phyloP scores from a whole-genome alignment of 1,140 invertebrate genomes.

The Nylanderia fulva region DNA sequence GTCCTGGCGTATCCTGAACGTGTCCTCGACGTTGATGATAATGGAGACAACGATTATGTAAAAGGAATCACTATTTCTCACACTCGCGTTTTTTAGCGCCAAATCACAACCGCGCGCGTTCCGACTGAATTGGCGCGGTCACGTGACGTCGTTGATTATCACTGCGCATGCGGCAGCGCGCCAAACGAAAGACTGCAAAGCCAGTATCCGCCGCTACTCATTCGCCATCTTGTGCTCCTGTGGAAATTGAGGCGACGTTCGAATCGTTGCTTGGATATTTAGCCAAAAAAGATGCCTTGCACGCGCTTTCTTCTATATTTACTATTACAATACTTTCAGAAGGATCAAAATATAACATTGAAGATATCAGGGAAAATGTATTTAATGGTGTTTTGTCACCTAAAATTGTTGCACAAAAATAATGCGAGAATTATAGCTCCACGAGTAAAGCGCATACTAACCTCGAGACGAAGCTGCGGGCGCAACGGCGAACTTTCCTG shows the following conservation, averaged over 20 bases:
- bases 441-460: slow-evolving; percentile 54
- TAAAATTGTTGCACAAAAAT: background rate
- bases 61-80: background rate
- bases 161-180: background rate
- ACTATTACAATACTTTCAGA: too few species aligned
- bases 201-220: background rate
- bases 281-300: background rate
- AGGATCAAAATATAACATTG: too few species aligned
- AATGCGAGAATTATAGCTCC: slow-evolving; percentile 8
- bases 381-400: background rate
- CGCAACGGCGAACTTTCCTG: slow-evolving; percentile 67
- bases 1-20: background rate
- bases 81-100: slow-evolving; percentile 6
- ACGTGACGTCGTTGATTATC: background rate
- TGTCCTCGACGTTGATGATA: background rate
- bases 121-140: slow-evolving; percentile 30
- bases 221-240: background rate
- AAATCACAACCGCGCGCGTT: slow-evolving; percentile 38
- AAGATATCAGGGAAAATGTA: background rate
- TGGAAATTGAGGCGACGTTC: background rate
- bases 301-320: too few species aligned
- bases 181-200: background rate
- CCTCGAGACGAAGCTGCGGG: slow-evolving; percentile 68
- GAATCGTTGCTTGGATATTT: slow-evolving; percentile 1
- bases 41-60: background rate